These are phyloP conservation scores for Rhagonycha fulva DNA, from an alignment of 2,888 invertebrate genomes.

Conservation along the genomic window DNA sequence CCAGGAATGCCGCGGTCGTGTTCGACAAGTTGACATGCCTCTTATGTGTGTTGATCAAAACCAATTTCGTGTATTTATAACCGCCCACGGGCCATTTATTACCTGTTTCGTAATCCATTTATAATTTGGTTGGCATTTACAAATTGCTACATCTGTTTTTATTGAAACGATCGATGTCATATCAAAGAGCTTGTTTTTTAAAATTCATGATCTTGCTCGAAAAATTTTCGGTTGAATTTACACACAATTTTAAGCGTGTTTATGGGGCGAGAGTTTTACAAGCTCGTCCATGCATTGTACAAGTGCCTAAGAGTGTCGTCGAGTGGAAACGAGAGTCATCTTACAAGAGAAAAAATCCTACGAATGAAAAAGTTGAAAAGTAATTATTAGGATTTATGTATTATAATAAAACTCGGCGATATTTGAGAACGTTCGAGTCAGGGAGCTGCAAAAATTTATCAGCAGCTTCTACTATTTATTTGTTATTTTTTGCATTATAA, in stretches of 20 bases:
- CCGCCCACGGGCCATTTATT: slow-evolving; percentile 23
- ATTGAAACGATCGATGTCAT: neutral
- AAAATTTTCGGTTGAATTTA: neutral
- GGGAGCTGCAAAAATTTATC: too few species aligned
- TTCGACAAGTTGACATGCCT: slow-evolving; percentile 24
- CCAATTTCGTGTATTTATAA: slow-evolving; percentile 20
- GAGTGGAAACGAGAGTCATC: neutral
- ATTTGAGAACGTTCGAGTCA: too few species aligned
- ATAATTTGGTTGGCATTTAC: slow-evolving; percentile 7
- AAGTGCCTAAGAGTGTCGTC: neutral
- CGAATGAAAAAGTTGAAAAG: neutral
- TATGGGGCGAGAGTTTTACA: neutral
- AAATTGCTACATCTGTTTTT: slow-evolving; percentile 7
- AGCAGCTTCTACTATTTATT: too few species aligned
- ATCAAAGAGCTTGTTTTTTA: neutral
- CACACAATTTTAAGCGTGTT: neutral
- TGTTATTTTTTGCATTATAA: too few species aligned
- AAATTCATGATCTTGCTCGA: neutral
- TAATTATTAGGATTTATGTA: too few species aligned
- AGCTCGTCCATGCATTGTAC: too few species aligned
- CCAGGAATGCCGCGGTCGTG: slow-evolving; percentile 27
- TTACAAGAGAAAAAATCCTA: neutral
- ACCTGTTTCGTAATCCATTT: slow-evolving; percentile 18
- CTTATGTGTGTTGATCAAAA: slow-evolving; percentile 24
- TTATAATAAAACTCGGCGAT: too few species aligned